Evolutionary conservation across 2,113 vertebrate genomes (phyloP).

Genomic region (Thamnaconus septentrionalis): DNA sequence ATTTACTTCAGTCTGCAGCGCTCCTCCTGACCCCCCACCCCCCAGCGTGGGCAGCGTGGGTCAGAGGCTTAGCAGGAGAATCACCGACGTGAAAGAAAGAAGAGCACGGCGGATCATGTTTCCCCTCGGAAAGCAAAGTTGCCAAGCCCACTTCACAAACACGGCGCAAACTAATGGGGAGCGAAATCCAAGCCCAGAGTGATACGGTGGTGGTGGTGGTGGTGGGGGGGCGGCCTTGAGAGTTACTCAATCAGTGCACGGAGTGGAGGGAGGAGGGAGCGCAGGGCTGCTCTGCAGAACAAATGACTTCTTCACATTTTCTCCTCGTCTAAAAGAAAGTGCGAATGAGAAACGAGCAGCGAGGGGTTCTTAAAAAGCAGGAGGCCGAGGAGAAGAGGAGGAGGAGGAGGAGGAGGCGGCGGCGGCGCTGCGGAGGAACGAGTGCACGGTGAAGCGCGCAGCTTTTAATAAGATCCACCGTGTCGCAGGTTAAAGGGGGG

Average conservation of each 20-base stretch:
- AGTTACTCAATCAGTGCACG: too few relatives aligned
- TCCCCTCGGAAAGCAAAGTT: constrained; percentile 40
- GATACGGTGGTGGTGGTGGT: neutral
- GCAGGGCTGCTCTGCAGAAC: too few relatives aligned
- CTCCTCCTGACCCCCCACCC: neutral
- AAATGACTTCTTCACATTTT: too few relatives aligned
- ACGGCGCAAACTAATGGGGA: constrained; percentile 20
- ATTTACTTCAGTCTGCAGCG: constrained; percentile 14
- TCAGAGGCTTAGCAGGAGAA: constrained; percentile 39
- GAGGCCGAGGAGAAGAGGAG: too few relatives aligned
- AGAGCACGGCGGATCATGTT: constrained; percentile 30
- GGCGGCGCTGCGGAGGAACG: constrained; percentile 6
- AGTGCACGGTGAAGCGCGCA: constrained; percentile 17
- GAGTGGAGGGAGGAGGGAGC: too few relatives aligned
- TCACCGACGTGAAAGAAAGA: constrained; percentile 11
- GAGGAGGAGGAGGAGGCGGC: constrained; percentile 4
- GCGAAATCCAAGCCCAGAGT: constrained; percentile 17
- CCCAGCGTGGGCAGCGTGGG: constrained; percentile 8
- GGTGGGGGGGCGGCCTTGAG: too few relatives aligned
- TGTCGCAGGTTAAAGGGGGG: constrained; percentile 38
- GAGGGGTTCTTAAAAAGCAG: too few relatives aligned
- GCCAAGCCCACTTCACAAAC: constrained; percentile 42
- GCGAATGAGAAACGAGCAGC: too few relatives aligned
- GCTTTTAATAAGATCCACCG: constrained; percentile 24
- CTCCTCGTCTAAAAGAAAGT: too few relatives aligned